Evolutionary conservation across 2,797 vertebrate genomes (phyloP).

Genomic region (Chaunax sp.): DNA sequence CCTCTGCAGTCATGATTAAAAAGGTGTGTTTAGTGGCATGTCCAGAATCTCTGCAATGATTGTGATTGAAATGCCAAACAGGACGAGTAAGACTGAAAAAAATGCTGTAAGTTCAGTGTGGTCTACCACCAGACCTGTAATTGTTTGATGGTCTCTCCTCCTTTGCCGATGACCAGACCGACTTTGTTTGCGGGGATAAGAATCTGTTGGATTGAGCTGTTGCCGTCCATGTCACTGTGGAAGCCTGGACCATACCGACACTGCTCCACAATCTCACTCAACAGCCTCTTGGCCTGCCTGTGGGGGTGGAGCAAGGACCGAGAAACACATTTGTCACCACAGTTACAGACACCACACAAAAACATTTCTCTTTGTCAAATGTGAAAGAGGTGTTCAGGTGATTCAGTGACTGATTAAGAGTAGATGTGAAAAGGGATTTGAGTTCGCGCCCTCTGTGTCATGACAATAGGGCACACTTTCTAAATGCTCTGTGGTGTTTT

Average conservation of each 20-base stretch:
- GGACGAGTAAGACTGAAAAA: background rate
- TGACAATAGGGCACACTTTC: conserved; percentile 55
- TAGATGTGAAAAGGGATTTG: conserved; percentile 34
- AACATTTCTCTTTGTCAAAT: conserved; percentile 24
- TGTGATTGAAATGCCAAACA: background rate
- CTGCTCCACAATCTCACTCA: conserved; percentile 97
- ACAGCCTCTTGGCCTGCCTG: conserved; percentile 96
- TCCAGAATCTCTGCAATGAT: background rate
- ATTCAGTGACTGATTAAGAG: conserved; percentile 47
- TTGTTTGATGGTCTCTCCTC: conserved; percentile 98
- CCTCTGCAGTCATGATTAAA: background rate
- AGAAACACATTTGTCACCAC: conserved; percentile 41
- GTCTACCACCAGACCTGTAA: conserved; percentile 86
- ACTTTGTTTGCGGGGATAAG: conserved; percentile 98
- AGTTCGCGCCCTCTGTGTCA: conserved; percentile 33
- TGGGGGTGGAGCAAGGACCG: conserved; percentile 19
- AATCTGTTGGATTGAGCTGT: conserved; percentile 94
- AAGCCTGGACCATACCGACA: conserved; percentile 98
- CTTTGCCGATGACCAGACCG: conserved; percentile 98
- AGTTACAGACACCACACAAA: conserved; percentile 28
- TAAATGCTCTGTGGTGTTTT: conserved; percentile 16
- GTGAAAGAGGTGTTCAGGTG: conserved; percentile 56
- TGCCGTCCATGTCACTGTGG: conserved; percentile 92
- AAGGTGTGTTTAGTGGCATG: background rate
- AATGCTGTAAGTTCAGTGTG: background rate